These are phyloP conservation scores for Borostomias antarcticus DNA, from an alignment of 2,797 vertebrate species.

Conservation along the genomic window DNA sequence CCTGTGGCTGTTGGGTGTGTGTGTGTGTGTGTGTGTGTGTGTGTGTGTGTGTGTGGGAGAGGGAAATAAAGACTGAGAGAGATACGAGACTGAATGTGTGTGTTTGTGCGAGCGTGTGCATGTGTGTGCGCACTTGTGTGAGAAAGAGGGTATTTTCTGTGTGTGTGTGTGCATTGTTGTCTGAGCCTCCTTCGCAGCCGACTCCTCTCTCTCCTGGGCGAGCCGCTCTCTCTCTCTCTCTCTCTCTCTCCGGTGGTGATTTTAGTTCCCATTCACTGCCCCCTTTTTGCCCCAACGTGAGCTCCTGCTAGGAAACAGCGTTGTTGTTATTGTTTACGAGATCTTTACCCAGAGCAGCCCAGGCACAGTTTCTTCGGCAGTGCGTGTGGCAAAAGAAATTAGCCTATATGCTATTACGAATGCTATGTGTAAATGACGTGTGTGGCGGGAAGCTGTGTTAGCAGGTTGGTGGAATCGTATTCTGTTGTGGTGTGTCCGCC, in stretches of 20 bases:
- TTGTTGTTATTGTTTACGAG: neutral
- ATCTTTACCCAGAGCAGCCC: neutral
- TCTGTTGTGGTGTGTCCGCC: neutral
- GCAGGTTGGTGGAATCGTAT: no score
- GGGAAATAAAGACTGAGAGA: neutral
- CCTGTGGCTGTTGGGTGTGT: neutral
- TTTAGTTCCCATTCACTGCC: neutral
- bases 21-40: constrained; percentile 5
- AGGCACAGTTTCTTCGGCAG: neutral
- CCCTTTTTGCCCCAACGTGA: neutral
- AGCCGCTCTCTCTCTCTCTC: neutral
- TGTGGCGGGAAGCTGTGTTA: no score
- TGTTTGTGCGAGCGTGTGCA: no score
- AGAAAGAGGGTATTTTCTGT: neutral
- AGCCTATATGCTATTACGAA: neutral
- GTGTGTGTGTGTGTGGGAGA: neutral
- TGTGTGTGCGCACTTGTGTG: no score
- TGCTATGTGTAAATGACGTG: neutral
- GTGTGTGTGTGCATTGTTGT: neutral
- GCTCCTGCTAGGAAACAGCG: neutral
- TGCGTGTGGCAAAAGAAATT: no score
- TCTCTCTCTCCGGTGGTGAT: neutral
- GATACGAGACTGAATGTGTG: no score
- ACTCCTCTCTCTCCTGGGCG: neutral
- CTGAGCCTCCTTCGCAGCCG: neutral